These are phyloP conservation scores for Parnassius glacialis DNA, from an alignment of 2,888 invertebrate species.

Conservation along the genomic window DNA sequence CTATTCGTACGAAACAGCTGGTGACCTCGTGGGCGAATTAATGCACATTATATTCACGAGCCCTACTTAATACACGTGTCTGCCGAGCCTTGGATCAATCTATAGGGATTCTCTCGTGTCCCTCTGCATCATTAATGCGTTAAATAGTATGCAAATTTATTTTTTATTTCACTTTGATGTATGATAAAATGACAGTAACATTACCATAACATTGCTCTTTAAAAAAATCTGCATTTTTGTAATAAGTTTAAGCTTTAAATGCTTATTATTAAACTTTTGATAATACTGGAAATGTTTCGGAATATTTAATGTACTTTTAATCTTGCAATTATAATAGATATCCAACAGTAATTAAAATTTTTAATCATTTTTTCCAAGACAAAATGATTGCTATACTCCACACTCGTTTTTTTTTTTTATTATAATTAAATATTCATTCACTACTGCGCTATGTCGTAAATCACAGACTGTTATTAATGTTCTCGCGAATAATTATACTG, in stretches of 20 bases:
- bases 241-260: too few relatives aligned
- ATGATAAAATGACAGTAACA: too few relatives aligned
- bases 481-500: slow-evolving; percentile 10
- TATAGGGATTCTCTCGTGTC: slow-evolving; percentile 32
- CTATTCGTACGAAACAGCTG: slow-evolving; percentile 33
- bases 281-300: too few relatives aligned
- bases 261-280: too few relatives aligned
- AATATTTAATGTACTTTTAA: slow-evolving; percentile 2
- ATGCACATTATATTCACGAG: slow-evolving; percentile 38
- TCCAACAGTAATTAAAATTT: too few relatives aligned
- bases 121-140: slow-evolving; percentile 6
- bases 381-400: too few relatives aligned
- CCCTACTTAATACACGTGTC: slow-evolving; percentile 46
- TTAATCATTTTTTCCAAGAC: not conserved
- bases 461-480: slow-evolving; percentile 13
- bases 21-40: slow-evolving; percentile 56
- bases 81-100: slow-evolving; percentile 31
- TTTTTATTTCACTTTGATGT: too few relatives aligned
- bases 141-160: not conserved
- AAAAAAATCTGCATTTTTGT: too few relatives aligned
- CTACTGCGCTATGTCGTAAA: slow-evolving; percentile 11
- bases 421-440: slow-evolving; percentile 3
- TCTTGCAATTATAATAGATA: not conserved
- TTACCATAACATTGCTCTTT: too few relatives aligned
- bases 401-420: not conserved